These are phyloP conservation scores for Xanthia togata DNA, from an alignment of 2,888 invertebrate genomes.

Conservation along the genomic window DNA sequence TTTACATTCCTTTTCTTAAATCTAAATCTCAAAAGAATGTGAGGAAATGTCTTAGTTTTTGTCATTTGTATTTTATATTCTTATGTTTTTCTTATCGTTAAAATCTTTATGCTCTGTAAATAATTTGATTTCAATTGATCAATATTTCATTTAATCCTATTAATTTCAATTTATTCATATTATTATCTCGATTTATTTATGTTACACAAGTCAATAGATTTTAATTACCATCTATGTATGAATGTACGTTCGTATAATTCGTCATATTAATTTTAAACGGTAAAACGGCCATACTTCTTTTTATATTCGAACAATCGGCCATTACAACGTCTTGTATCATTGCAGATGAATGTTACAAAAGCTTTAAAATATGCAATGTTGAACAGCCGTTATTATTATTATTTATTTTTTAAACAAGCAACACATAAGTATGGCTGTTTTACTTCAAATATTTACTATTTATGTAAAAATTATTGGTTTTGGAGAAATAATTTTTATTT, in stretches of 20 bases:
- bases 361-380: slow-evolving; percentile 29
- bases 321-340: slow-evolving; percentile 9
- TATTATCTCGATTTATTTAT: slow-evolving; percentile 33
- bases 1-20: slow-evolving; percentile 69
- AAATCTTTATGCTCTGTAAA: slow-evolving; percentile 53
- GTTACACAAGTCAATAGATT: slow-evolving; percentile 20
- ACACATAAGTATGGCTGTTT: slow-evolving; percentile 39
- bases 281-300: slow-evolving; percentile 29
- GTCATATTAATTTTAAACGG: slow-evolving; percentile 27
- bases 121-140: slow-evolving; percentile 51
- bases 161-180: slow-evolving; percentile 28
- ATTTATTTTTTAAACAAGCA: slow-evolving; percentile 35
- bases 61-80: slow-evolving; percentile 40
- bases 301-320: slow-evolving; percentile 1
- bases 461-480: slow-evolving; percentile 35
- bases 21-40: slow-evolving; percentile 54
- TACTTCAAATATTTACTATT: slow-evolving; percentile 36
- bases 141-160: slow-evolving; percentile 27
- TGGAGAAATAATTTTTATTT: slow-evolving; percentile 42
- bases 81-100: slow-evolving; percentile 32
- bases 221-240: slow-evolving; percentile 18
- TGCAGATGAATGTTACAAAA: slow-evolving; percentile 28
- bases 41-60: slow-evolving; percentile 43
- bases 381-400: slow-evolving; percentile 27
- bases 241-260: slow-evolving; percentile 27